phyloP scores from a whole-genome alignment of 37 sponge, comb jelly and placozoan genomes.

The Dysidea cf. avara region DNA sequence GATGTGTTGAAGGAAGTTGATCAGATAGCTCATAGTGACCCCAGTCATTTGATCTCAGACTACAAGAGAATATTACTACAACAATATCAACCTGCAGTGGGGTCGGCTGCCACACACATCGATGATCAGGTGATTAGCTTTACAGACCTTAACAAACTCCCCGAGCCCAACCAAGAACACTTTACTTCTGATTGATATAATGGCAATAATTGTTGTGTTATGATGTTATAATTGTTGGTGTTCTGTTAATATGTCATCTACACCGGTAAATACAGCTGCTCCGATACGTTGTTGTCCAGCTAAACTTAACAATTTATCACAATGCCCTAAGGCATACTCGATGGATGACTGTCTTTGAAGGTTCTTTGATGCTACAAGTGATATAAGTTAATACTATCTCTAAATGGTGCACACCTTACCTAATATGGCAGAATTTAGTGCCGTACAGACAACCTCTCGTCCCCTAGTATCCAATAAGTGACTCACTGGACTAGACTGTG shows the following conservation, averaged over 20 bases:
- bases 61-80: too few species aligned
- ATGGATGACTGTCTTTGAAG: constrained; percentile 77
- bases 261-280: constrained; percentile 75
- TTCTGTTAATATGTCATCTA: constrained; percentile 63
- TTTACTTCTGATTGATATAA: too few species aligned
- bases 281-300: constrained; percentile 71
- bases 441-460: constrained; percentile 80
- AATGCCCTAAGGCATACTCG: constrained; percentile 84
- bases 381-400: not conserved
- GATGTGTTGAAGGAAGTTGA: constrained; percentile 32
- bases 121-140: too few species aligned
- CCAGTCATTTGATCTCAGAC: too few species aligned
- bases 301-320: constrained; percentile 61
- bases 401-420: constrained; percentile 34
- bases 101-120: too few species aligned
- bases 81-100: too few species aligned
- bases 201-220: too few species aligned
- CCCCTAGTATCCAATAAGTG: constrained; percentile 79
- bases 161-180: too few species aligned
- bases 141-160: too few species aligned
- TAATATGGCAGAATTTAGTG: constrained; percentile 90
- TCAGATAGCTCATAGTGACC: too few species aligned
- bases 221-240: too few species aligned
- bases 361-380: constrained; percentile 63
- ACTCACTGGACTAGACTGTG: constrained; percentile 78